Conservation (phyloP, 2,797 vertebrate species). For the Silurus aristotelis region DNA sequence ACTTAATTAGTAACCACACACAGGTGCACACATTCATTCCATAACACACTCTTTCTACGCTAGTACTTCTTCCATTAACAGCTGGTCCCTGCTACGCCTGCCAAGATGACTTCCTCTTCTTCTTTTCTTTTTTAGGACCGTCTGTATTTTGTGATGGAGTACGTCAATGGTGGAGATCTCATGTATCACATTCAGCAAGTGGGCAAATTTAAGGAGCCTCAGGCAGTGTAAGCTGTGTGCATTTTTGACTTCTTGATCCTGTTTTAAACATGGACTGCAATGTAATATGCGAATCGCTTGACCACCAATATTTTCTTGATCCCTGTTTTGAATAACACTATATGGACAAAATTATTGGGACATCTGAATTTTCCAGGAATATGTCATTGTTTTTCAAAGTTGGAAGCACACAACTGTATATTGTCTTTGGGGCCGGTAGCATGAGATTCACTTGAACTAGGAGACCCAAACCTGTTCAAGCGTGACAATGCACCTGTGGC, state of each 20-base stretch:
- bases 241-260: neutral
- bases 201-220: constrained; percentile 96
- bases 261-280: neutral
- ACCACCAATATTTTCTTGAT: neutral
- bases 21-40: neutral
- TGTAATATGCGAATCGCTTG: neutral
- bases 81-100: neutral
- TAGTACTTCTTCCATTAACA: neutral
- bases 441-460: no score
- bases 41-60: neutral
- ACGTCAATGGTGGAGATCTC: constrained; percentile 93
- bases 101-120: neutral
- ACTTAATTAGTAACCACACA: neutral
- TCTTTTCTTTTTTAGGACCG: constrained; percentile 80
- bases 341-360: no score
- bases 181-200: constrained; percentile 89
- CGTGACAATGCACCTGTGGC: no score
- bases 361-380: no score
- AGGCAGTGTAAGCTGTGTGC: constrained; percentile 89
- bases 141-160: constrained; percentile 98
- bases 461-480: no score
- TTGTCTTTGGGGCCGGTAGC: no score
- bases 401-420: no score
- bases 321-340: neutral
- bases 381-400: no score